These are phyloP conservation scores for Aeoliscus strigatus DNA, from an alignment of 2,797 vertebrate genomes.

Conservation along the genomic window DNA sequence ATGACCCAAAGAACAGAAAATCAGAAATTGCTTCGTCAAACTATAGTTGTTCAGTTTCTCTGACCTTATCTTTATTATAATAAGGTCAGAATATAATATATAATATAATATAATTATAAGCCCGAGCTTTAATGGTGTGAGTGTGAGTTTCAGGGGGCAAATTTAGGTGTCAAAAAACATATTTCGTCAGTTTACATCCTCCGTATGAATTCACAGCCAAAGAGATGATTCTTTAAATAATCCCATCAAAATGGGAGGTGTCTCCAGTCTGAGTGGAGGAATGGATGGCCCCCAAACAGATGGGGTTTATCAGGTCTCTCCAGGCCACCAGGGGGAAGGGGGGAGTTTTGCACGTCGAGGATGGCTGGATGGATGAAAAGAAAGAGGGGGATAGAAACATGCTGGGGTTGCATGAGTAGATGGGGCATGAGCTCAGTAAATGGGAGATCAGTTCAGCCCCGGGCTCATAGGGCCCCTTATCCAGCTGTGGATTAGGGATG, in stretches of 20 bases:
- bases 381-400: constrained; percentile 21
- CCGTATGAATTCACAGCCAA: background rate
- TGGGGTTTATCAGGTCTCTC: constrained; percentile 48
- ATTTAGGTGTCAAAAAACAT: background rate
- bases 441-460: constrained; percentile 44
- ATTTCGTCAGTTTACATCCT: background rate
- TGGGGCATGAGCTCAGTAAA: constrained; percentile 32
- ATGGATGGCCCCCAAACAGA: constrained; percentile 27
- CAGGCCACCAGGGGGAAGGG: constrained; percentile 39
- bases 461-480: constrained; percentile 45
- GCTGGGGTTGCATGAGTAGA: constrained; percentile 33
- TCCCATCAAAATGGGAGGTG: background rate
- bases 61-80: no score
- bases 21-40: no score
- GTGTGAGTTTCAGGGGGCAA: no score
- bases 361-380: constrained; percentile 32
- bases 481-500: constrained; percentile 49
- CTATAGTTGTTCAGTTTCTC: no score
- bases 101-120: no score
- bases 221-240: background rate
- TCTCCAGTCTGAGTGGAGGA: constrained; percentile 11
- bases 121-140: no score
- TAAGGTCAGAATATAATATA: no score
- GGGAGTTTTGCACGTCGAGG: constrained; percentile 21
- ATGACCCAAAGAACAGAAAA: no score